A percentile compares a stretch with the other conserved stretches of the same genome.
Conservation (phyloP, 2,888 invertebrate genomes). For the Cephus spinipes region DNA sequence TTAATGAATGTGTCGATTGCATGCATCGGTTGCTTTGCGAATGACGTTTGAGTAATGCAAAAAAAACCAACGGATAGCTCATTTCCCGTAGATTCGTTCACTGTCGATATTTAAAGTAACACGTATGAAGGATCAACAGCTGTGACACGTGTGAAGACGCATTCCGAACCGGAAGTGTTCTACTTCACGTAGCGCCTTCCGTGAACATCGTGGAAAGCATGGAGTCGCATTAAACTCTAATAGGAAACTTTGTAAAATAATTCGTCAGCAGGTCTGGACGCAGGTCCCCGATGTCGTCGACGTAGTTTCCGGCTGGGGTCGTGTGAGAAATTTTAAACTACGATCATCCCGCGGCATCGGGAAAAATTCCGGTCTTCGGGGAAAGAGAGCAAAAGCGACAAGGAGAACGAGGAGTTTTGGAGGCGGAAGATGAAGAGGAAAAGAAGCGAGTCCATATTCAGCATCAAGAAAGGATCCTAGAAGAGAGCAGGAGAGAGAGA, state of each 20-base stretch:
- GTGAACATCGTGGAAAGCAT: no score
- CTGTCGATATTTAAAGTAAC: no score
- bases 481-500: slow-evolving; percentile 15
- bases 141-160: no score
- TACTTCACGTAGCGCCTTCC: no score
- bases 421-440: slow-evolving; percentile 15
- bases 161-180: no score
- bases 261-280: slow-evolving; percentile 51
- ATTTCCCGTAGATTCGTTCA: no score
- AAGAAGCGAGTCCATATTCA: slow-evolving; percentile 10
- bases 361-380: slow-evolving; percentile 18
- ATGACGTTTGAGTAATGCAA: not conserved
- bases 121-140: no score
- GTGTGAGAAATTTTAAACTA: slow-evolving; percentile 65
- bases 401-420: not conserved
- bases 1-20: not conserved
- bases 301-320: slow-evolving; percentile 55
- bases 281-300: slow-evolving; percentile 42
- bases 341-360: slow-evolving; percentile 52
- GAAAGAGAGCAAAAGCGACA: not conserved
- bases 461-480: not conserved
- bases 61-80: not conserved
- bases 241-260: slow-evolving; percentile 53
- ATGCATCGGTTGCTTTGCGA: not conserved
- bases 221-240: slow-evolving; percentile 39